Base-by-base conservation (phyloP, 2,888 invertebrate species). In the Cataglyphis albicans region DNA sequence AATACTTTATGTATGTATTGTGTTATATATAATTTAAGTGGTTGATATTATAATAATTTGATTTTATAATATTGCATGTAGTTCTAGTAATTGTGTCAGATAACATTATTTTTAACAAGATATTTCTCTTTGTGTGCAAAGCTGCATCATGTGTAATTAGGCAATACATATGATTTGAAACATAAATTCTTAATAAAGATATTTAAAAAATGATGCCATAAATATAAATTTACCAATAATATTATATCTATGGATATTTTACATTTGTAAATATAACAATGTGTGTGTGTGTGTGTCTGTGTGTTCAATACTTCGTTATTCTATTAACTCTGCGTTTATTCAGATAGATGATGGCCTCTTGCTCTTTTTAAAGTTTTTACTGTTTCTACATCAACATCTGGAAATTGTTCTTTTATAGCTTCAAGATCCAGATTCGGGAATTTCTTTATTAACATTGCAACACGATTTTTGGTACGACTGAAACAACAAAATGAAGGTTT, bases 371-470 rank as follows among this genome's bases (percentile, higher is more conserved):
- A 94, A 6, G 93, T 93, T 89, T 96, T 96, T 1, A 97, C 95
- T 93, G 96, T 96, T 84, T 97, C 96, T 72, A 98, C 95, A 93
- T 98, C 96, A 6, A 98, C 97, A 92, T 96, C 94, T 5, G 98
- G 98, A 94, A 97, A 98, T 91, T 97, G 96, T 84, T 96, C 95
- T 92, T 97, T 96, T 32, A 98, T 92, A 76, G 96, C 95, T 82
- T 97, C 96, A 93, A 96, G 93, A 92, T 98, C 97, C 94, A 97
- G 95, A 92, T 98, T 95, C 0, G 98, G 98, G 94, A 97, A 98
- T 61, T 97, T 95, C 87, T 97, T 97, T 35, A 98, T 84, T 15
- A 93, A 32, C n/a, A 85, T 72, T 70, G 90, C 85, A 2, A 94
- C 95, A 48, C 92, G 90, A 55, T 89, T 92, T 15, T 48, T 87